Base-by-base conservation (phyloP, 2,888 invertebrate species). In the Nomada flava region DNA sequence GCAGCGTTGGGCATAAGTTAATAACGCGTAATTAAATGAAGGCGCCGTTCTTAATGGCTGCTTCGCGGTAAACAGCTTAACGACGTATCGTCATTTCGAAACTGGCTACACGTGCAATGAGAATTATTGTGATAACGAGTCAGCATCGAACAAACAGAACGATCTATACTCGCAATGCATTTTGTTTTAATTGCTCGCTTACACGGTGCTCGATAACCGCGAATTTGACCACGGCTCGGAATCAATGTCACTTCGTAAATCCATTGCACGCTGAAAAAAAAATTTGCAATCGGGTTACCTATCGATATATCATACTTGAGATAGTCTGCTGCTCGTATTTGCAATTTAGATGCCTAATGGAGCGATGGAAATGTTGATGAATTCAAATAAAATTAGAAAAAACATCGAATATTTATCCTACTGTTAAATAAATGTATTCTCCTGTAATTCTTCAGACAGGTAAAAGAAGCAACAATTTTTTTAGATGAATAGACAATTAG, bases 61-160 rank as follows among this genome's bases (percentile, higher is more conserved):
- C 29, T 82, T 75, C 73, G 44, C 75, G 52, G 65, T 79, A 86
- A 86, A 84, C 80, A 84, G 79, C 77, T 77, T 86, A 87, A 87
- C 80, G 78, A 83, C 76, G 57, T 73, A 76, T 73, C 74, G 67
- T 76, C 74, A 15, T 67, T 78, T 76, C 53, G 70, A 84, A 76
- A 72, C 64, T 36, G 63, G 47, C 55, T 72, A 29, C 20, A n/a
- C 53, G 68, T 60, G 50, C 78, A 84, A 84, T 36, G 79, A 59
- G n/a, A 44, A 69, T 76, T 70, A 71, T 42, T 70, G 36, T 44
- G 82, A 89, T 88, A 85, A 86, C 74, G 65, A 65, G 68, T 59
- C 55, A 69, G 70, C 80, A 72, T 63, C 65, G 52, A 57, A 62
- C 64, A 85, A 86, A 78, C 59, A 29, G 72, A 79, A 60, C 64